Evolutionary conservation across 2,888 invertebrate species (phyloP).

Genomic region (Zaprionus bogoriensis): DNA sequence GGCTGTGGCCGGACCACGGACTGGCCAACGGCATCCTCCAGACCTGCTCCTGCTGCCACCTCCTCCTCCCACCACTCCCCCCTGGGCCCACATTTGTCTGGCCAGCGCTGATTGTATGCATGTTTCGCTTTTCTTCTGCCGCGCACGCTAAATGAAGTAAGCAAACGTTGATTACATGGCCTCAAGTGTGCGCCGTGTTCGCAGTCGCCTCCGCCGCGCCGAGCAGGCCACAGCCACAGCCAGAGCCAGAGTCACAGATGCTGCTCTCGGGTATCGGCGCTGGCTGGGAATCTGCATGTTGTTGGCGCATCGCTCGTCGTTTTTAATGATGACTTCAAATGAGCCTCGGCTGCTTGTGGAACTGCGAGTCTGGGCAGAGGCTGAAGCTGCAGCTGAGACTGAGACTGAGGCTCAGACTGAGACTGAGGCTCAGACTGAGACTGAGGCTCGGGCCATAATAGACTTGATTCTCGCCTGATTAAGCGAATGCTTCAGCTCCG

Average conservation of each 20-base stretch:
- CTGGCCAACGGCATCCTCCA: slow-evolving; percentile 18
- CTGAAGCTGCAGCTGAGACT: too few relatives aligned
- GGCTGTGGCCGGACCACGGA: slow-evolving; percentile 20
- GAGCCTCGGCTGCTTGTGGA: slow-evolving; percentile 58
- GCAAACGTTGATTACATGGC: slow-evolving; percentile 78
- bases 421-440: too few relatives aligned
- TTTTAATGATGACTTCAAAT: slow-evolving; percentile 79
- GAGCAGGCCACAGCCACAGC: not conserved
- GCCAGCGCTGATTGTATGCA: slow-evolving; percentile 72
- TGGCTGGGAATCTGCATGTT: slow-evolving; percentile 53
- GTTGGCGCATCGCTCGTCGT: slow-evolving; percentile 59
- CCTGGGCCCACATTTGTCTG: slow-evolving; percentile 50
- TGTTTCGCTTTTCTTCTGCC: slow-evolving; percentile 77
- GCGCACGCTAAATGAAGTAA: slow-evolving; percentile 77
- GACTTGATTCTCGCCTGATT: slow-evolving; percentile 75
- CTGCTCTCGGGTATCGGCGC: slow-evolving; percentile 11
- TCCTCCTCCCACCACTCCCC: slow-evolving; percentile 2
- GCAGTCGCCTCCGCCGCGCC: too few relatives aligned
- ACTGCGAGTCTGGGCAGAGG: too few relatives aligned
- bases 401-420: too few relatives aligned
- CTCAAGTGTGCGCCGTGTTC: slow-evolving; percentile 72
- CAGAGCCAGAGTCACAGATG: not conserved
- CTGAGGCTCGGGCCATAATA: slow-evolving; percentile 72
- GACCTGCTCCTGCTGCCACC: slow-evolving; percentile 27
- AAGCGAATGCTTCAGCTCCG: slow-evolving; percentile 45